Percentiles rank a stretch among this genome's conserved stretches.
phyloP scores from a whole-genome alignment of 2,888 invertebrate species.

The Lordiphosa andalusiaca region DNA sequence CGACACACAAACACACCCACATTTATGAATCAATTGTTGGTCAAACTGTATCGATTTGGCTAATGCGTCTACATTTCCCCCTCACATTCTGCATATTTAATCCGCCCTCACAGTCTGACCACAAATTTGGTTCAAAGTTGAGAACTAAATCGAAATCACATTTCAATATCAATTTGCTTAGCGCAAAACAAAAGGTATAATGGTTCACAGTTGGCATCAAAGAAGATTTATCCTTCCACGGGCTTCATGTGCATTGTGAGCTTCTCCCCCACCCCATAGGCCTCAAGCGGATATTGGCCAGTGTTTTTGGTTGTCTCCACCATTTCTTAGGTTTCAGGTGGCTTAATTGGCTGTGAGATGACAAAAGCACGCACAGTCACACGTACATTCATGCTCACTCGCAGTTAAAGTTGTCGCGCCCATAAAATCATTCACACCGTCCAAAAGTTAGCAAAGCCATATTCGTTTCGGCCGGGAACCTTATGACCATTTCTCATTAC shows the following conservation, averaged over 20 bases:
- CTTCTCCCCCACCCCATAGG: constrained; percentile 9
- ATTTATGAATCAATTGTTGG: constrained; percentile 51
- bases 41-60: constrained; percentile 57
- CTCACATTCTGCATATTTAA: constrained; percentile 3
- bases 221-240: not conserved
- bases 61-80: constrained; percentile 31
- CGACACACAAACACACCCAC: constrained; percentile 6
- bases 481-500: constrained; percentile 37
- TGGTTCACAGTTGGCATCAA: constrained; percentile 32
- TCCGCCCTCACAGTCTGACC: not conserved
- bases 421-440: constrained; percentile 43
- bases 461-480: constrained; percentile 11
- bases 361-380: constrained; percentile 34
- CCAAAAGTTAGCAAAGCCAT: constrained; percentile 17
- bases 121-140: not conserved
- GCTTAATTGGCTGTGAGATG: constrained; percentile 62
- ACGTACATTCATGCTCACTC: constrained; percentile 3
- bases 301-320: constrained; percentile 32
- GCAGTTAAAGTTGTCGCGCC: constrained; percentile 1
- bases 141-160: constrained; percentile 31
- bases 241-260: constrained; percentile 5
- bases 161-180: constrained; percentile 55
- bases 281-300: constrained; percentile 28
- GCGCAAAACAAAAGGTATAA: constrained; percentile 53
- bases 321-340: constrained; percentile 47